A percentile compares a stretch with the other conserved stretches of the same genome.
These are phyloP conservation scores for Drosophila persimilis DNA, from an alignment of 1,140 invertebrate species.

Conservation along the genomic window DNA sequence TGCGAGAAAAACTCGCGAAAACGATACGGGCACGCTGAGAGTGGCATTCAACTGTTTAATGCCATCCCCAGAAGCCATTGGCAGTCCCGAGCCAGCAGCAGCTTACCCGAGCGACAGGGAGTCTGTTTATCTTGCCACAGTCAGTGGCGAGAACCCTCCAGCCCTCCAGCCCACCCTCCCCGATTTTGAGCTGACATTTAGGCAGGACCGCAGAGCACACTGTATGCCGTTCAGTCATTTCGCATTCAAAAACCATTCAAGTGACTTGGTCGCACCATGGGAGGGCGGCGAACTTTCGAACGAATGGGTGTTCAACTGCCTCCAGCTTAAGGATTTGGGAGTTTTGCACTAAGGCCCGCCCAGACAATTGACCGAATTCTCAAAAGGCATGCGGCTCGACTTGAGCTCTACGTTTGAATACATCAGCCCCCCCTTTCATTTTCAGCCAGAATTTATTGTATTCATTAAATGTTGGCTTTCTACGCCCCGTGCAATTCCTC, in stretches of 20 bases:
- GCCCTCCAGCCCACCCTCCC: background rate
- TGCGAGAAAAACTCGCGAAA: slow-evolving; percentile 46
- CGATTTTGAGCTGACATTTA: slow-evolving; percentile 59
- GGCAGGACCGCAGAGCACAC: slow-evolving; percentile 47
- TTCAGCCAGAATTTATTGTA: background rate
- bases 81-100: background rate
- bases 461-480: background rate
- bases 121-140: slow-evolving; percentile 69
- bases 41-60: slow-evolving; percentile 66
- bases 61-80: slow-evolving; percentile 29
- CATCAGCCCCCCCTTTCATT: background rate
- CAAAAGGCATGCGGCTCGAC: background rate
- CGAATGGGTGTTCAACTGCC: background rate
- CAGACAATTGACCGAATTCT: slow-evolving; percentile 44
- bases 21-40: slow-evolving; percentile 30
- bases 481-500: too few species aligned
- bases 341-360: background rate
- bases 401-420: background rate
- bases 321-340: background rate
- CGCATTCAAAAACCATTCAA: slow-evolving; percentile 63
- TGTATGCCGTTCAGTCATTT: slow-evolving; percentile 44
- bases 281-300: slow-evolving; percentile 27
- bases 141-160: slow-evolving; percentile 35
- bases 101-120: slow-evolving; percentile 52
- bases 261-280: slow-evolving; percentile 25